A percentile compares a stretch with the other conserved stretches of the same genome.
Conservation (phyloP, 2,888 invertebrate species). For the Druceiella hillmani region DNA sequence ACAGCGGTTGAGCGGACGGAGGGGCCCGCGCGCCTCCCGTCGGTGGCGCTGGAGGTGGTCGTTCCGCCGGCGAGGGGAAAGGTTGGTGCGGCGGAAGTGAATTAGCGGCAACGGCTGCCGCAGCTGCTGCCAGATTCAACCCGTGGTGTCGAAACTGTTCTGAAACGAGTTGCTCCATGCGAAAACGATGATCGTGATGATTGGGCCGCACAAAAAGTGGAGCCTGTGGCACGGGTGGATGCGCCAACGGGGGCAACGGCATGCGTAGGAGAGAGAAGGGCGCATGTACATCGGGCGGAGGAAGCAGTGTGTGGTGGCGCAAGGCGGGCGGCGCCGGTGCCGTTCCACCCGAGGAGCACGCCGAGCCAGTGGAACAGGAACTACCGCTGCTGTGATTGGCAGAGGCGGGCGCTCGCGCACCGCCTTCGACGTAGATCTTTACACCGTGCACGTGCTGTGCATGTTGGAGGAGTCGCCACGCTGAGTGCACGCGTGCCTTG, state of each 20-base stretch:
- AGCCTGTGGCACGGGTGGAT: slow-evolving; percentile 65
- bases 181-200: slow-evolving; percentile 72
- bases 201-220: slow-evolving; percentile 72
- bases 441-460: slow-evolving; percentile 92
- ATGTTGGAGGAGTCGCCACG: slow-evolving; percentile 93
- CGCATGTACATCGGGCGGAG: slow-evolving; percentile 68
- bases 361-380: slow-evolving; percentile 53
- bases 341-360: slow-evolving; percentile 47
- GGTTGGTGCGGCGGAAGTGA: slow-evolving; percentile 57
- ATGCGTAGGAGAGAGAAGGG: slow-evolving; percentile 71
- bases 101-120: slow-evolving; percentile 61
- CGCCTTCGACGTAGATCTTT: slow-evolving; percentile 79
- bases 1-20: slow-evolving; percentile 59
- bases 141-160: slow-evolving; percentile 80
- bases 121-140: slow-evolving; percentile 69
- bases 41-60: slow-evolving; percentile 50
- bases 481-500: slow-evolving; percentile 86
- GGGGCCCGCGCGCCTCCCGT: slow-evolving; percentile 47
- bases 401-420: slow-evolving; percentile 28
- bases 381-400: slow-evolving; percentile 53
- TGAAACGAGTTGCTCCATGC: slow-evolving; percentile 79
- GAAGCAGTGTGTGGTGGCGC: slow-evolving; percentile 62
- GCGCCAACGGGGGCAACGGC: slow-evolving; percentile 64
- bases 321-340: slow-evolving; percentile 57
- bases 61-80: slow-evolving; percentile 57